Evolutionary conservation across 2,888 invertebrate genomes (phyloP).

Genomic region (Drosophila paracracens): DNA sequence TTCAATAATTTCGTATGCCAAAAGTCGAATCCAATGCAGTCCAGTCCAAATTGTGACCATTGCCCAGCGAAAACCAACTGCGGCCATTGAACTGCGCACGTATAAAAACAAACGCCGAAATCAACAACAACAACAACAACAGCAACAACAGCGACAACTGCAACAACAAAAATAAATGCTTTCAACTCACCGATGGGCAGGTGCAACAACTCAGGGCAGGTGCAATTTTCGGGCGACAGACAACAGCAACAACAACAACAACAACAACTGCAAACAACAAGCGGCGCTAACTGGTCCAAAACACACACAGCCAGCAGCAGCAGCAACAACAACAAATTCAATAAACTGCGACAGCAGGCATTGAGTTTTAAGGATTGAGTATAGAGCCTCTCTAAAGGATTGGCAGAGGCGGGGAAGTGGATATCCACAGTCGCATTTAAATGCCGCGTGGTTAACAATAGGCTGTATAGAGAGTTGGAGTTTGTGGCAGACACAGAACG

Average conservation of each 20-base stretch:
- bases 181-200: constrained; percentile 59
- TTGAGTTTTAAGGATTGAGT: constrained; percentile 21
- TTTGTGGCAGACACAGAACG: not conserved
- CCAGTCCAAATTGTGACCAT: constrained; percentile 28
- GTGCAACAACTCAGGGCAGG: constrained; percentile 68
- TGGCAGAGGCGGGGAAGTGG: not conserved
- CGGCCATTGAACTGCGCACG: constrained; percentile 66
- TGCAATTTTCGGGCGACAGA: constrained; percentile 64
- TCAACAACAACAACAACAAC: constrained; percentile 31
- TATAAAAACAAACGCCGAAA: constrained; percentile 53
- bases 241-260: constrained; percentile 7
- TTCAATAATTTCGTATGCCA: constrained; percentile 44
- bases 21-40: constrained; percentile 23
- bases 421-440: constrained; percentile 45
- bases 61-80: constrained; percentile 27
- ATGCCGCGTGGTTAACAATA: constrained; percentile 19
- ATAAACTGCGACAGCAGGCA: constrained; percentile 46
- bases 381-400: constrained; percentile 9
- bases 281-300: constrained; percentile 67
- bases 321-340: constrained; percentile 51
- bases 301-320: constrained; percentile 33
- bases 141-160: constrained; percentile 21
- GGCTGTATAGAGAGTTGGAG: not conserved
- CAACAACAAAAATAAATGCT: constrained; percentile 34
- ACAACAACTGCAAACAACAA: constrained; percentile 10